Evolutionary conservation across 2,888 invertebrate genomes (phyloP).

Genomic region (Aphelenchoides bicaudatus): DNA sequence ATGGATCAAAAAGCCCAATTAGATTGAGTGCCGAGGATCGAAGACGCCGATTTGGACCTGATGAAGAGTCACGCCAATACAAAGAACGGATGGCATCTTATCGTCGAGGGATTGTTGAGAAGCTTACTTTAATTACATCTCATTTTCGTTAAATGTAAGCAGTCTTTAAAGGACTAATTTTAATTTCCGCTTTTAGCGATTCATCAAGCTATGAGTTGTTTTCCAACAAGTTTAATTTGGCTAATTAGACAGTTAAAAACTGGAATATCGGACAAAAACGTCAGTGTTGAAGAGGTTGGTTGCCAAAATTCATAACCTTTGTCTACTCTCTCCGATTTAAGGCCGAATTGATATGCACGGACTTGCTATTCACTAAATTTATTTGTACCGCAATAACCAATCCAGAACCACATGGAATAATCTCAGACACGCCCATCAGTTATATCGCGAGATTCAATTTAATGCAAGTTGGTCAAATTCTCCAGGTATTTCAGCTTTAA

Average conservation of each 20-base stretch:
- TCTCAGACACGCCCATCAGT: conserved; percentile 78
- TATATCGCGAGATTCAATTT: conserved; percentile 80
- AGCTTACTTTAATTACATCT: conserved; percentile 57
- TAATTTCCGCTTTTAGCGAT: conserved; percentile 21
- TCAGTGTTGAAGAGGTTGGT: conserved; percentile 35
- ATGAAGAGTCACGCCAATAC: conserved; percentile 64
- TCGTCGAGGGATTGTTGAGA: conserved; percentile 69
- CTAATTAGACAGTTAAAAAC: conserved; percentile 80
- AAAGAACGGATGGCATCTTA: conserved; percentile 74
- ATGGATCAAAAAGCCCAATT: conserved; percentile 74
- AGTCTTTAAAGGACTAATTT: not conserved
- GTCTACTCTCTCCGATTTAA: conserved; percentile 15
- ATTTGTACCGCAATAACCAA: conserved; percentile 93
- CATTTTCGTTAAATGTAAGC: conserved; percentile 27
- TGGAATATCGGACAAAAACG: conserved; percentile 33
- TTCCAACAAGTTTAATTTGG: conserved; percentile 85
- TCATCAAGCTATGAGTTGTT: conserved; percentile 36
- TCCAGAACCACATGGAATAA: conserved; percentile 77
- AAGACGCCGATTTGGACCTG: conserved; percentile 40
- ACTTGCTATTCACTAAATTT: conserved; percentile 85
- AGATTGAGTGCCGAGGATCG: conserved; percentile 69
- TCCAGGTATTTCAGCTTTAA: too few species aligned
- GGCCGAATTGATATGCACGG: conserved; percentile 72
- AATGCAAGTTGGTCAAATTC: conserved; percentile 78
- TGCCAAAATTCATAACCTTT: conserved; percentile 16